Evolutionary conservation across 92 coral and sea anemone genomes (phyloP).

Genomic region (Phenganax subtilis): DNA sequence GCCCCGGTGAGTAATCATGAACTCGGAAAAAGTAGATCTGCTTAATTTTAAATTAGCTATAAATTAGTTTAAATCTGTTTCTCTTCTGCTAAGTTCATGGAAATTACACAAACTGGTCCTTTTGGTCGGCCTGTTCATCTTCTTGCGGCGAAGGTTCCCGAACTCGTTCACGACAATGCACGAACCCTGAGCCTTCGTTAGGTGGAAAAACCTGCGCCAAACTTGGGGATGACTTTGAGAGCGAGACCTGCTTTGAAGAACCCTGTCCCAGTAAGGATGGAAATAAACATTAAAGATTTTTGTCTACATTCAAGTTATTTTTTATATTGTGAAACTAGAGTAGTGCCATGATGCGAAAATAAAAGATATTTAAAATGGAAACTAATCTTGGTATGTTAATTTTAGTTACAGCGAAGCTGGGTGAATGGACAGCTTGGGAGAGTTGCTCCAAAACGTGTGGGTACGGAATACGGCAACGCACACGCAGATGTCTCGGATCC

Average conservation of each 20-base stretch:
- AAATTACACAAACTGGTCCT: conserved; percentile 69
- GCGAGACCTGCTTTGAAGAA: conserved; percentile 66
- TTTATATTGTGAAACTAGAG: background rate
- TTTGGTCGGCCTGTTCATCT: conserved; percentile 71
- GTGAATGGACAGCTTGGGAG: conserved; percentile 89
- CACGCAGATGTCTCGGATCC: conserved; percentile 68
- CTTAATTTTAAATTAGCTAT: too few relatives aligned
- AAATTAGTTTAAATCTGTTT: background rate
- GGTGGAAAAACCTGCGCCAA: conserved; percentile 84
- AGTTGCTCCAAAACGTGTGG: conserved; percentile 91
- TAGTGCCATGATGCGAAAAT: too few relatives aligned
- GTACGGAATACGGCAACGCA: conserved; percentile 71
- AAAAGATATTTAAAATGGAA: background rate
- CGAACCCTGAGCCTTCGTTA: conserved; percentile 78
- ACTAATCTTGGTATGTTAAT: background rate
- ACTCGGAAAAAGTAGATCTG: too few relatives aligned
- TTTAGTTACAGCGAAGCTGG: conserved; percentile 69
- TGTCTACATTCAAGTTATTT: background rate
- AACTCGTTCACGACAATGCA: conserved; percentile 68
- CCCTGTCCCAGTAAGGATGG: conserved; percentile 77
- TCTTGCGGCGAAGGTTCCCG: conserved; percentile 84
- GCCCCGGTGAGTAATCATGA: conserved; percentile 60
- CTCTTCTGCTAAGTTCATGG: conserved; percentile 62
- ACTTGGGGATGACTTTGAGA: conserved; percentile 67
- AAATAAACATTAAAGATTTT: background rate